These are phyloP conservation scores for Conchocele bisecta DNA, from an alignment of 2,888 invertebrate species.

Conservation along the genomic window DNA sequence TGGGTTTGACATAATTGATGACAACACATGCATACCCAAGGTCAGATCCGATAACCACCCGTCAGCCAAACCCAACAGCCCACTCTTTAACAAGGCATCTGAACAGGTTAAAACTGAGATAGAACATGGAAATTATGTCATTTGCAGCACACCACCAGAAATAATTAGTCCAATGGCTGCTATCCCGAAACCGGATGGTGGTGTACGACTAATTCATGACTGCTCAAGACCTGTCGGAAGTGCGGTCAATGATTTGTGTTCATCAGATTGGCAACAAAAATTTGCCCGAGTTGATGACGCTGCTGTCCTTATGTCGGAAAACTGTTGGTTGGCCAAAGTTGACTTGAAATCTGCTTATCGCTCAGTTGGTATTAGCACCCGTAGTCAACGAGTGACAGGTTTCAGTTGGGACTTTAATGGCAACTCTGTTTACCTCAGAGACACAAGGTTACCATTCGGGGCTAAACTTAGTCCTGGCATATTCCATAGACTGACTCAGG, in stretches of 20 bases:
- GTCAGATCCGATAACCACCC: conserved; percentile 1
- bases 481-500: too few relatives aligned
- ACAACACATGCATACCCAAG: neutral
- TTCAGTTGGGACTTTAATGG: too few relatives aligned
- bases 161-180: conserved; percentile 20
- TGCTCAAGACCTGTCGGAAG: conserved; percentile 14
- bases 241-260: conserved; percentile 21
- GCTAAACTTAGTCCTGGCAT: too few relatives aligned
- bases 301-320: conserved; percentile 1
- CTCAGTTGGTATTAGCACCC: conserved; percentile 6
- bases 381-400: conserved; percentile 1
- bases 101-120: neutral
- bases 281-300: conserved; percentile 28
- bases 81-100: conserved; percentile 1
- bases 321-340: conserved; percentile 14
- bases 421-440: too few relatives aligned
- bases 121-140: neutral
- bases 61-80: conserved; percentile 4
- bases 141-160: neutral
- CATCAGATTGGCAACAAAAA: conserved; percentile 15
- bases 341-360: conserved; percentile 19
- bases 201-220: conserved; percentile 26
- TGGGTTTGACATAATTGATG: conserved; percentile 11
- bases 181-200: conserved; percentile 21
- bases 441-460: too few relatives aligned